A percentile compares a stretch with the other conserved stretches of the same genome.
Conservation (phyloP, 92 coral and sea anemone species). For the Heteractis magnifica region DNA sequence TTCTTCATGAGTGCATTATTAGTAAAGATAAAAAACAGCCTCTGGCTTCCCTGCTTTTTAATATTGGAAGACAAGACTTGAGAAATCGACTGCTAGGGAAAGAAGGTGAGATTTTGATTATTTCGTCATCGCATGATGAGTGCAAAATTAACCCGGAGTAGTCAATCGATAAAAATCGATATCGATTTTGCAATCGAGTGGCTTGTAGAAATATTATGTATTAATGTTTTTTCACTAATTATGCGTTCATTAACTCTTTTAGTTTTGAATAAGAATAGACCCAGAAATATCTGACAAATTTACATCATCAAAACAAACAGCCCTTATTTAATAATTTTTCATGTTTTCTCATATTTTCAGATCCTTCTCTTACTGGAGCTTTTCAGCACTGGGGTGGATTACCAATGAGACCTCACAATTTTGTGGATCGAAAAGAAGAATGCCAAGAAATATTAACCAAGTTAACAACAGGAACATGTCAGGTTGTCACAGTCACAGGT, state of each 20-base stretch:
- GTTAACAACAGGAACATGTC: constrained; percentile 59
- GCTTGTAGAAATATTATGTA: too few relatives aligned
- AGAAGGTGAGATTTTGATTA: constrained; percentile 52
- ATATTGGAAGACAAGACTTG: constrained; percentile 71
- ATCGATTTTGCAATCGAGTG: too few relatives aligned
- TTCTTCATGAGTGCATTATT: constrained; percentile 68
- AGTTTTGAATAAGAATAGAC: too few relatives aligned
- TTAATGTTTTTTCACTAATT: too few relatives aligned
- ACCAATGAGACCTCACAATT: constrained; percentile 74
- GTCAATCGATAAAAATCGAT: too few relatives aligned
- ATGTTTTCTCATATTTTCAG: constrained; percentile 25
- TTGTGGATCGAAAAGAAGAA: constrained; percentile 85
- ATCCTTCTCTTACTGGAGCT: constrained; percentile 49
- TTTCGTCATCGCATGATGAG: not conserved
- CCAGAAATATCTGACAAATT: too few relatives aligned
- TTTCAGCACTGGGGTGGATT: constrained; percentile 84
- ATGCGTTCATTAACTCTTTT: too few relatives aligned
- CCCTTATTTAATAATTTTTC: not conserved
- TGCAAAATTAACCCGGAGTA: too few relatives aligned
- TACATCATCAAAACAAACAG: too few relatives aligned
- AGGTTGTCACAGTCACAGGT: constrained; percentile 82
- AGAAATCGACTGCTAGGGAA: constrained; percentile 83
- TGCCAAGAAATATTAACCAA: constrained; percentile 63
- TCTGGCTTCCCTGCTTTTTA: constrained; percentile 71
- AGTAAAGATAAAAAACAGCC: constrained; percentile 65